phyloP scores from a whole-genome alignment of 2,113 vertebrate species.

The Equus przewalskii region DNA sequence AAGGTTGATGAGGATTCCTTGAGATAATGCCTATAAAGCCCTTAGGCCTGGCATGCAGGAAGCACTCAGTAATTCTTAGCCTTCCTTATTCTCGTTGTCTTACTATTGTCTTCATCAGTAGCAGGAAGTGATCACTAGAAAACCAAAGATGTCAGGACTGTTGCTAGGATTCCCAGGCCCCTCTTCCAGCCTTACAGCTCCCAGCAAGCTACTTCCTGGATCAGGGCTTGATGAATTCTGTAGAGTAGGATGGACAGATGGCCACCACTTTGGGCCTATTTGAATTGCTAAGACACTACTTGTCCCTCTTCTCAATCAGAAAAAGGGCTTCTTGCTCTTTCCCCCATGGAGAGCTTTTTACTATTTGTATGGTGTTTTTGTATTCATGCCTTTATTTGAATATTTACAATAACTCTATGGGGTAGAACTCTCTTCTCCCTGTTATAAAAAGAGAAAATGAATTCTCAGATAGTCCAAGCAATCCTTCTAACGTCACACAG shows the following conservation, averaged over 20 bases:
- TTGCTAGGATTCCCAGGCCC: neutral
- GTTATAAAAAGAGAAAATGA: neutral
- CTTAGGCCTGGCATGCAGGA: too few species aligned
- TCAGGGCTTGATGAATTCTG: neutral
- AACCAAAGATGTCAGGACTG: neutral
- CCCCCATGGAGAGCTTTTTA: neutral
- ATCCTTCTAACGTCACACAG: neutral
- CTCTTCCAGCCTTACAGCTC: neutral
- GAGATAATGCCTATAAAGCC: neutral
- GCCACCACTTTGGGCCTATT: neutral
- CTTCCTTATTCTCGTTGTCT: neutral
- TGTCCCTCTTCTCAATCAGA: neutral
- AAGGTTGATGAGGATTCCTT: neutral
- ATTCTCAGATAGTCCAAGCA: neutral
- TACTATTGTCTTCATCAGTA: neutral
- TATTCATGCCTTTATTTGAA: neutral
- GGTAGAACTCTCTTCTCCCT: neutral
- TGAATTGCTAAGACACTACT: neutral
- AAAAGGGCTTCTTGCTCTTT: neutral
- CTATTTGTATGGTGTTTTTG: neutral
- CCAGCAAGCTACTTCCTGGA: neutral
- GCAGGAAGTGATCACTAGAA: neutral
- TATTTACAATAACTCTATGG: neutral
- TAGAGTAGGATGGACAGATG: neutral
- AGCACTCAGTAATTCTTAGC: neutral